A percentile compares a stretch with the other conserved stretches of the same genome.
Conservation (phyloP, 2,888 invertebrate genomes). For the Phragmatobia fuliginosa region DNA sequence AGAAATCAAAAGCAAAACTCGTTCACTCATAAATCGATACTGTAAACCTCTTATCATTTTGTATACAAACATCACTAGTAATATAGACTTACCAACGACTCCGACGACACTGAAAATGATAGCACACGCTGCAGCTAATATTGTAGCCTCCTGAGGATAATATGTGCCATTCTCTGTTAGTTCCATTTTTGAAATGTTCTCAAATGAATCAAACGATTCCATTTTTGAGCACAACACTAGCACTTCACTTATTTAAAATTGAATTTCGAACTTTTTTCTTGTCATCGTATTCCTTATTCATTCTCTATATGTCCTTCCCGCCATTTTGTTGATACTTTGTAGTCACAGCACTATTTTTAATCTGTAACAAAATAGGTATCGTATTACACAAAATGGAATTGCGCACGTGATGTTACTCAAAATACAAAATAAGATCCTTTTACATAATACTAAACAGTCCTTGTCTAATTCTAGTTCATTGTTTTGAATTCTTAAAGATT, state of each 20-base stretch:
- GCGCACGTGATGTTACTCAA: slow-evolving; percentile 54
- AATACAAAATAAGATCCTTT: slow-evolving; percentile 35
- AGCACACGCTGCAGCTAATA: slow-evolving; percentile 92
- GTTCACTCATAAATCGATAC: slow-evolving; percentile 48
- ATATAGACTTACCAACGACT: slow-evolving; percentile 89
- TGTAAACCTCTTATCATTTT: slow-evolving; percentile 60
- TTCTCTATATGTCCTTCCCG: slow-evolving; percentile 29
- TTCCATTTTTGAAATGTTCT: slow-evolving; percentile 65
- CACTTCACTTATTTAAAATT: slow-evolving; percentile 52
- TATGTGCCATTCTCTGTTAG: slow-evolving; percentile 62
- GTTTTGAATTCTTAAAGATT: background rate
- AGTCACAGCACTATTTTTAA: slow-evolving; percentile 35
- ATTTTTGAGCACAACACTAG: slow-evolving; percentile 60
- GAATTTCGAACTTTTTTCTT: slow-evolving; percentile 59
- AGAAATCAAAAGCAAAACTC: slow-evolving; percentile 23
- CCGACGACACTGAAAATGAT: slow-evolving; percentile 93
- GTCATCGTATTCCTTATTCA: slow-evolving; percentile 56
- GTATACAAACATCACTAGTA: slow-evolving; percentile 47
- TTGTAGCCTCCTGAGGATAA: slow-evolving; percentile 91
- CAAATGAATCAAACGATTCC: slow-evolving; percentile 52
- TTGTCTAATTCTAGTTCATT: background rate
- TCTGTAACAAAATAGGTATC: slow-evolving; percentile 62
- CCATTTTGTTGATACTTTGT: slow-evolving; percentile 29
- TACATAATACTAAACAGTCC: background rate
- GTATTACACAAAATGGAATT: slow-evolving; percentile 36